Evolutionary conservation across 2,797 vertebrate genomes (phyloP), one percentile per base, ranked within the genome.

Genomic region (Pterois miles): DNA sequence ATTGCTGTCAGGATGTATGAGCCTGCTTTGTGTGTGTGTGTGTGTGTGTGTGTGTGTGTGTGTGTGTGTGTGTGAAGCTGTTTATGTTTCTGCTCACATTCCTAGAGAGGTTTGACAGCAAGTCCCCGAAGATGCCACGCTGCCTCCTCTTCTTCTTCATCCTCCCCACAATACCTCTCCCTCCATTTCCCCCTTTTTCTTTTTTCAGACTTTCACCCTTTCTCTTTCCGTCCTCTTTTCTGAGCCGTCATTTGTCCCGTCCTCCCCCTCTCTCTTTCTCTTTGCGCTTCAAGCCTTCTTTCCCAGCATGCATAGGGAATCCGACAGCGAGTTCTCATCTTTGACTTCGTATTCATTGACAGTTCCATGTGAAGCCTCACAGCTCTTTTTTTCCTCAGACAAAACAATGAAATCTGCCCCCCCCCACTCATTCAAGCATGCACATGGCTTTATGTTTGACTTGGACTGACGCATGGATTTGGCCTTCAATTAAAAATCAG

Each of bases 51-150:
- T 46, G 25, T 29, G 40, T 46, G 59, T 58, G 50, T 65, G 29
- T 74, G 58, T 46, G 36, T 71, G 72, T 67, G 78, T 76, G 80
- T 65, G 86, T 84, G 88, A 91, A 83, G 77, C 85, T 94, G 93
- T 94, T 96, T 95, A 83, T 94, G 83, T 86, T 86, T 77, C 93
- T 89, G 92, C 91, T 93, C 92, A 90, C 91, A 92, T 94, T 95
- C 91, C 89, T 91, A 89, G 92, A 96, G 89, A 94, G 86, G 76
- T 92, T 96, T 97, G 95, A 96, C 96, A 97, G 95, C 84, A 83
- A 77, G 88, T 96, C 95, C 95, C 95, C 31, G 66, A 94, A 95
- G 95, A 95, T 36, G 0, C 54, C 70, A 50, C 57, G 1, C 34
- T 66, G 69, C 62, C 63, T 76, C 48, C 38, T 65, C 65, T 36